These are phyloP conservation scores for Leistus spinibarbis DNA, from an alignment of 2,888 invertebrate species.

Conservation along the genomic window DNA sequence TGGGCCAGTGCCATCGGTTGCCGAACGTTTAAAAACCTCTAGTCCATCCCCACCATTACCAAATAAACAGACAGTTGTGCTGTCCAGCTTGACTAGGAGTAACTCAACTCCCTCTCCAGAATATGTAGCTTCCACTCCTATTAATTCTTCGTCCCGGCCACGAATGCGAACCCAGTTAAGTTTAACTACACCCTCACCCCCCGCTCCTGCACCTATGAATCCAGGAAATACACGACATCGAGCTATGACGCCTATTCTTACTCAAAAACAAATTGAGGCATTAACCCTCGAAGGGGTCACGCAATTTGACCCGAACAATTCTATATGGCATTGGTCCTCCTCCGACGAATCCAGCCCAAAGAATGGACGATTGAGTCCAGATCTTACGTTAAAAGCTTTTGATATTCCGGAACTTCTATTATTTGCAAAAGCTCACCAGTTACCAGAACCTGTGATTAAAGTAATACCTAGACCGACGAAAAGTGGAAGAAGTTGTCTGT, in stretches of 20 bases:
- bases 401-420: not conserved
- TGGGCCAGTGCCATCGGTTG: constrained; percentile 12
- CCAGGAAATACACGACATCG: not conserved
- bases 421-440: not conserved
- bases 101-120: not conserved
- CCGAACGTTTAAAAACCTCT: constrained; percentile 38
- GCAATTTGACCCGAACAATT: not conserved
- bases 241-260: not conserved
- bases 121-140: not conserved
- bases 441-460: constrained; percentile 3
- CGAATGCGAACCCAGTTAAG: not conserved
- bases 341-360: constrained; percentile 17
- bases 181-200: not conserved
- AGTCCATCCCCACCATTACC: constrained; percentile 16
- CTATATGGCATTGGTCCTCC: constrained; percentile 15
- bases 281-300: constrained; percentile 17
- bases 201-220: not conserved
- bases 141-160: not conserved
- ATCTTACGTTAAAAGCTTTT: not conserved
- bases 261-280: not conserved
- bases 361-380: not conserved
- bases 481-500: constrained; percentile 14
- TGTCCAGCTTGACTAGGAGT: not conserved
- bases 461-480: constrained; percentile 1
- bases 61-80: not conserved